phyloP scores from a whole-genome alignment of 2,888 invertebrate genomes.

The Lepetodrilus schrolli region DNA sequence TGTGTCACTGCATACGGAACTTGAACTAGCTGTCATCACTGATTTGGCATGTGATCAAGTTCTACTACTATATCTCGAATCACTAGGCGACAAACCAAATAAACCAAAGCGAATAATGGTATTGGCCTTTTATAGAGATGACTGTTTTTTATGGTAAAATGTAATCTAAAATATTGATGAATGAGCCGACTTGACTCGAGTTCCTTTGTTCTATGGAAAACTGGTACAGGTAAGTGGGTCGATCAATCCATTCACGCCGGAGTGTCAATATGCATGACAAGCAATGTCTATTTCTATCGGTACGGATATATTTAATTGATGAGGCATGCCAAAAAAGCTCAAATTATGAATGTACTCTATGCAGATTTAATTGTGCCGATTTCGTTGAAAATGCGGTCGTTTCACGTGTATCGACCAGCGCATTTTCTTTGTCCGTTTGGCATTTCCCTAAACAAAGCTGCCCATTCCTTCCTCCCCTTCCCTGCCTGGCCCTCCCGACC shows the following conservation, averaged over 20 bases:
- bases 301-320: not conserved
- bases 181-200: not conserved
- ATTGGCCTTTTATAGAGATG: not conserved
- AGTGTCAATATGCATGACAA: not conserved
- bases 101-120: not conserved
- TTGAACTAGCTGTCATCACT: not conserved
- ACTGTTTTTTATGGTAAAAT: not conserved
- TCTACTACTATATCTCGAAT: not conserved
- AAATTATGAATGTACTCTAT: too few species aligned
- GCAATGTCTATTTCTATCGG: not conserved
- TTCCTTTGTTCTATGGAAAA: not conserved
- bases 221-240: not conserved
- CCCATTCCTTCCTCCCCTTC: not conserved
- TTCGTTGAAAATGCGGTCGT: not conserved
- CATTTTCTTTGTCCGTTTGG: not conserved
- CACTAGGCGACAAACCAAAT: conserved; percentile 1
- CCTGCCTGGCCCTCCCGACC: not conserved
- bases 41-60: not conserved
- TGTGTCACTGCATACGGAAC: not conserved
- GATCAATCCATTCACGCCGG: not conserved
- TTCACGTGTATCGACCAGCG: not conserved
- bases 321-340: not conserved
- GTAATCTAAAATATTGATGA: not conserved
- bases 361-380: not conserved
- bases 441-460: not conserved